phyloP scores from a whole-genome alignment of 2,113 vertebrate genomes.

The Boleophthalmus pectinirostris region DNA sequence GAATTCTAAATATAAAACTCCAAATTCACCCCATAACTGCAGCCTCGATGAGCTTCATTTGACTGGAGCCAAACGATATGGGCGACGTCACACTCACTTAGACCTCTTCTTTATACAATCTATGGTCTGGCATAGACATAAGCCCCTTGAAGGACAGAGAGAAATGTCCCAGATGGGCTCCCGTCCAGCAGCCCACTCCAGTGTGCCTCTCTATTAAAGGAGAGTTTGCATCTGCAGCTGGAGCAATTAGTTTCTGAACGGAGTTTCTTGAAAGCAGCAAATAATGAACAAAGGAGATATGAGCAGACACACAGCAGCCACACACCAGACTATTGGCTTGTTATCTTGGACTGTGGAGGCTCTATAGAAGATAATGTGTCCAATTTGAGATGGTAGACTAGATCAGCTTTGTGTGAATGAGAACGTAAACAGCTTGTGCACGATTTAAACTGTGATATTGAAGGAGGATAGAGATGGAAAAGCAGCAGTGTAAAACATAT shows the following conservation, averaged over 20 bases:
- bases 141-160: conserved; percentile 23
- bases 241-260: conserved; percentile 55
- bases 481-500: no score
- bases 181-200: conserved; percentile 44
- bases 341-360: background rate
- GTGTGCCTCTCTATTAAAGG: conserved; percentile 53
- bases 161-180: conserved; percentile 44
- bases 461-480: no score
- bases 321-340: background rate
- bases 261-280: conserved; percentile 42
- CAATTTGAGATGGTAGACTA: background rate
- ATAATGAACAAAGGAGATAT: conserved; percentile 1
- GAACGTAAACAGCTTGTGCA: background rate
- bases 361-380: background rate
- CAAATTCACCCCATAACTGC: no score
- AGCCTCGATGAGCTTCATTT: no score
- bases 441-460: background rate
- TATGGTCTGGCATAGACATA: conserved; percentile 11
- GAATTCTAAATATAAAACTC: no score
- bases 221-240: conserved; percentile 54
- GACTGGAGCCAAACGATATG: no score
- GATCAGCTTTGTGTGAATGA: background rate
- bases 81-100: no score
- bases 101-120: background rate
- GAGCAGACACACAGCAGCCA: background rate